Evolutionary conservation across 2,113 vertebrate genomes (phyloP).

Genomic region (Paralichthys olivaceus): DNA sequence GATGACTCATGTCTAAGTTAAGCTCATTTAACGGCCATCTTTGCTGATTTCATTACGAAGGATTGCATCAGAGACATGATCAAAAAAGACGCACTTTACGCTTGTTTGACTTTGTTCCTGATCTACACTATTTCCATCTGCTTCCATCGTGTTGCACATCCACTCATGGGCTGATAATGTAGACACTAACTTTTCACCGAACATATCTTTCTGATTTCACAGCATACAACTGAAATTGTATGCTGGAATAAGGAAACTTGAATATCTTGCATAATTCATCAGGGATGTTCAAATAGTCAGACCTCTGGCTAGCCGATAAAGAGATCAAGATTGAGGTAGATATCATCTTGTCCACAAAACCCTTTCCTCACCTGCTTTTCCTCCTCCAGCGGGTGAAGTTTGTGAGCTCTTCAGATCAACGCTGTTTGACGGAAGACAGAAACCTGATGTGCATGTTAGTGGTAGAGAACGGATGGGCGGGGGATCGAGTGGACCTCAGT

Average conservation of each 20-base stretch:
- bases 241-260: constrained; percentile 58
- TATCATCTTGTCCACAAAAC: constrained; percentile 44
- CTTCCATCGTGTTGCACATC: constrained; percentile 45
- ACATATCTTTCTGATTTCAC: constrained; percentile 42
- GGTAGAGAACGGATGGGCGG: background rate
- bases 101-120: constrained; percentile 39
- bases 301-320: constrained; percentile 54
- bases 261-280: constrained; percentile 72
- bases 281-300: constrained; percentile 56
- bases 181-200: constrained; percentile 21
- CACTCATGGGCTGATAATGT: constrained; percentile 29
- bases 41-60: constrained; percentile 34
- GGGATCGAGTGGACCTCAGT: constrained; percentile 52
- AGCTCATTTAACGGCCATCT: constrained; percentile 19
- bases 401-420: constrained; percentile 54
- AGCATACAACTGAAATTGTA: constrained; percentile 54
- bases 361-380: constrained; percentile 25
- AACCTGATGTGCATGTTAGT: constrained; percentile 33
- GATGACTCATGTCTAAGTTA: constrained; percentile 4
- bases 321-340: constrained; percentile 62
- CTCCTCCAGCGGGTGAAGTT: constrained; percentile 45
- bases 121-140: constrained; percentile 49
- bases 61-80: constrained; percentile 57
- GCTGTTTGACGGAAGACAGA: constrained; percentile 34
- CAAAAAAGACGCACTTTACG: constrained; percentile 24